These are phyloP conservation scores for Eumaeus atala DNA, from an alignment of 1,140 invertebrate species.

Conservation along the genomic window DNA sequence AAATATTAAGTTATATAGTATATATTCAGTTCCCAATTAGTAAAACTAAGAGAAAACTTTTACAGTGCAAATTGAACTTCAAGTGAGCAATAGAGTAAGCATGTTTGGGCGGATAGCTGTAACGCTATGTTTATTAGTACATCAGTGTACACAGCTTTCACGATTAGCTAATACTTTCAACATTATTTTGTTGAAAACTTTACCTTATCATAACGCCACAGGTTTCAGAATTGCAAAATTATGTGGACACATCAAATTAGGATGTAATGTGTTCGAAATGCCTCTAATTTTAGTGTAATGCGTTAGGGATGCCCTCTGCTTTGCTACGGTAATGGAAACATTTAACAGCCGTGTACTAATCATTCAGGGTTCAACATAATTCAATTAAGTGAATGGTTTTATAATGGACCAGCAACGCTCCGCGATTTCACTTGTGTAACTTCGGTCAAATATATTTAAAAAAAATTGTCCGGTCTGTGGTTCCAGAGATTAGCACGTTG, in stretches of 20 bases:
- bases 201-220: neutral
- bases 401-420: too few species aligned
- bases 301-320: neutral
- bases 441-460: too few species aligned
- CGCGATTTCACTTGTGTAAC: too few species aligned
- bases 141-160: neutral
- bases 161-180: constrained; percentile 7
- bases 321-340: constrained; percentile 5
- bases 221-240: neutral
- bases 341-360: neutral
- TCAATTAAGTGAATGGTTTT: too few species aligned
- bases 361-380: neutral
- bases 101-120: neutral
- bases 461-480: too few species aligned
- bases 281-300: constrained; percentile 6
- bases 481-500: too few species aligned
- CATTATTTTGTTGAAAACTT: neutral
- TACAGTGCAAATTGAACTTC: too few species aligned
- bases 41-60: too few species aligned
- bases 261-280: constrained; percentile 2
- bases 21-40: too few species aligned
- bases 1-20: too few species aligned
- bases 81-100: too few species aligned
- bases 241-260: neutral
- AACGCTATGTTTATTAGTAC: neutral